Conservation (phyloP, 2,113 vertebrate species). For the Loxodonta africana region DNA sequence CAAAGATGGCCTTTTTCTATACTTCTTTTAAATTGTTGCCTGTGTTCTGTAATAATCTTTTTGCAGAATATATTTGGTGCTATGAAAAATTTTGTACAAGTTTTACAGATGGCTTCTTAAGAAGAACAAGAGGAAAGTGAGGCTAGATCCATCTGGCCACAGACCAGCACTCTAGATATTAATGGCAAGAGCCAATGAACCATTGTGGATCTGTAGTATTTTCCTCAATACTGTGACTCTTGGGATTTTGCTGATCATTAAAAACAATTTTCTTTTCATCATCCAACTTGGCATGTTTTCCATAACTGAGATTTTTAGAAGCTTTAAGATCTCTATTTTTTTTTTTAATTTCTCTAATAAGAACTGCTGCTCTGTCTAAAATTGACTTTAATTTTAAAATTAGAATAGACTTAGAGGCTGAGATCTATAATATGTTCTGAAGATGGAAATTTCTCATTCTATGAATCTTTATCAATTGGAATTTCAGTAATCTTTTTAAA, state of each 20-base stretch:
- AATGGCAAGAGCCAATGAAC: background rate
- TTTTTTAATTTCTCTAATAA: constrained; percentile 48
- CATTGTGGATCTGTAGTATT: background rate
- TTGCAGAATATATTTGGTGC: background rate
- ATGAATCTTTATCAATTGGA: background rate
- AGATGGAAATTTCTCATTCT: constrained; percentile 35
- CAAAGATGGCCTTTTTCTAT: background rate
- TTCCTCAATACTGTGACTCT: background rate
- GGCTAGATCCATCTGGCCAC: background rate
- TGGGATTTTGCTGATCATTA: background rate
- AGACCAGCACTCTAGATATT: background rate
- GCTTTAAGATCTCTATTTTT: background rate
- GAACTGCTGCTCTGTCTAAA: background rate
- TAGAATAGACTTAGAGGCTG: background rate
- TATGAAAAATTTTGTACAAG: background rate
- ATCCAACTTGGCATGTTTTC: background rate
- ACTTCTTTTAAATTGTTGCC: background rate
- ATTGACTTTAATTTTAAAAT: constrained; percentile 35
- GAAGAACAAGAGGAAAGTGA: constrained; percentile 16
- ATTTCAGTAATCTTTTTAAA: constrained; percentile 5
- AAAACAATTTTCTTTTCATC: constrained; percentile 50
- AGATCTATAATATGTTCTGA: background rate
- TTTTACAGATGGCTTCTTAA: background rate
- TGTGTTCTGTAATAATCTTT: background rate
- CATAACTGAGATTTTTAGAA: constrained; percentile 11